Conservation (phyloP, 2,888 invertebrate genomes). For the Caenorhabditis auriculariae region DNA sequence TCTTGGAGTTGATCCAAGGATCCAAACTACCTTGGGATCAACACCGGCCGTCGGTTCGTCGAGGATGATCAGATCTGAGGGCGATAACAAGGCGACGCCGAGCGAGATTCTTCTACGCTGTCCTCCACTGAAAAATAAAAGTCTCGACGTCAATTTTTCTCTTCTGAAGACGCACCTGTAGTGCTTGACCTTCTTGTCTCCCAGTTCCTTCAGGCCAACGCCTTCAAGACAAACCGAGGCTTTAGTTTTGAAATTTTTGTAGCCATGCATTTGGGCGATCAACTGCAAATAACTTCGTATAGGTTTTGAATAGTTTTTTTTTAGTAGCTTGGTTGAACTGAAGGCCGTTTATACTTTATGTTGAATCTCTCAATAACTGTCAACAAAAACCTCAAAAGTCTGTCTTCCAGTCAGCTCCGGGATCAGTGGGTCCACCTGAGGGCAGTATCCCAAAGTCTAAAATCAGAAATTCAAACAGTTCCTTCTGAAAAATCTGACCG, state of each 20-base stretch:
- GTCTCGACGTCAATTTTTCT: background rate
- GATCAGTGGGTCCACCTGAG: constrained; percentile 59
- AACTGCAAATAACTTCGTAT: constrained; percentile 16
- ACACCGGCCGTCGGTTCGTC: constrained; percentile 65
- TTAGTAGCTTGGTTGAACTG: too few relatives aligned
- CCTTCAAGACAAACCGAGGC: constrained; percentile 41
- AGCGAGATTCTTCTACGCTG: constrained; percentile 80
- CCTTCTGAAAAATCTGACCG: constrained; percentile 9
- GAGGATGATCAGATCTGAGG: constrained; percentile 74
- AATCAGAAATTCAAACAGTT: constrained; percentile 1
- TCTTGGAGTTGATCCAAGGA: too few relatives aligned
- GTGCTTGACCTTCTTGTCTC: constrained; percentile 45
- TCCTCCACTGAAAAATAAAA: constrained; percentile 70
- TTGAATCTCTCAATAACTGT: background rate
- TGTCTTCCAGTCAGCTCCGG: constrained; percentile 56
- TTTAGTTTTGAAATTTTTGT: constrained; percentile 26
- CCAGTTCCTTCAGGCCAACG: constrained; percentile 49
- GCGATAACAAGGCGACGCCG: constrained; percentile 77
- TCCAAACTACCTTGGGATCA: constrained; percentile 70
- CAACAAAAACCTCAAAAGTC: constrained; percentile 19
- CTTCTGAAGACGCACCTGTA: constrained; percentile 7
- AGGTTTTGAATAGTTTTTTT: background rate
- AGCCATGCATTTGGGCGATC: constrained; percentile 43
- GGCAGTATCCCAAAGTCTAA: constrained; percentile 56
- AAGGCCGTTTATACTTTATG: too few relatives aligned